Evolutionary conservation across 2,113 vertebrate species (phyloP), one percentile per base, ranked within the genome.

Genomic region (Muscicapa adusta): DNA sequence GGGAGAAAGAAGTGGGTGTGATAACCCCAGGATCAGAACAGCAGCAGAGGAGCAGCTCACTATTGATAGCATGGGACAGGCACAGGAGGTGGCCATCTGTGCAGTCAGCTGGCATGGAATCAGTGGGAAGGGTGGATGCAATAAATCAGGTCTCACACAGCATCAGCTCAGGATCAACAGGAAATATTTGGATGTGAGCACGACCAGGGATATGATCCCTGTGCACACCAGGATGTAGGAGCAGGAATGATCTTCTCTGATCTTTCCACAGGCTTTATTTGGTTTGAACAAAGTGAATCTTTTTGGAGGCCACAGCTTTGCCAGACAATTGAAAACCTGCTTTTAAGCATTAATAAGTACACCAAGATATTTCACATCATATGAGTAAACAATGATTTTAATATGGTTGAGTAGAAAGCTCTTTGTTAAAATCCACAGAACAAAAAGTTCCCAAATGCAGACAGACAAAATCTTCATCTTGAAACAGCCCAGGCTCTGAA

Each of bases 381-480:
- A 48, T 13, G 68, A 36, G 31, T 82, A 94, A 96, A 67, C 50
- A 68, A 74, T 68, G 24, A 53, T 56, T 89, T 79, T 71, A 57
- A 51, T 26, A n/a, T n/a, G 40, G 56, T 72, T 82, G 50, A 65
- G 50, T 14, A 88, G 47, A 53, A 90, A 79, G 70, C 36, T 53
- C 38, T 89, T 75, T 20, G 7, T 81, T 90, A 29, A 85, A 93
- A 92, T 50, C n/a, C 16, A 66, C 56, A 20, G 33, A 85, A 89
- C 29, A 47, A 71, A 36, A 76, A 66, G 34, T 47, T 54, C 51
- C 60, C 26, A 29, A 88, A 66, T 4, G 34, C 3, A 38, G 54
- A 81, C 13, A 91, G 79, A 78, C 53, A 95, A 88, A 86, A 54
- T 57, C 68, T 31, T 53, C 81, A 76, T 85, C 75, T 68, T 68